Evolutionary conservation across 1,140 invertebrate species (phyloP), one percentile per base, ranked within the genome.

Genomic region (Eumeta japonica): DNA sequence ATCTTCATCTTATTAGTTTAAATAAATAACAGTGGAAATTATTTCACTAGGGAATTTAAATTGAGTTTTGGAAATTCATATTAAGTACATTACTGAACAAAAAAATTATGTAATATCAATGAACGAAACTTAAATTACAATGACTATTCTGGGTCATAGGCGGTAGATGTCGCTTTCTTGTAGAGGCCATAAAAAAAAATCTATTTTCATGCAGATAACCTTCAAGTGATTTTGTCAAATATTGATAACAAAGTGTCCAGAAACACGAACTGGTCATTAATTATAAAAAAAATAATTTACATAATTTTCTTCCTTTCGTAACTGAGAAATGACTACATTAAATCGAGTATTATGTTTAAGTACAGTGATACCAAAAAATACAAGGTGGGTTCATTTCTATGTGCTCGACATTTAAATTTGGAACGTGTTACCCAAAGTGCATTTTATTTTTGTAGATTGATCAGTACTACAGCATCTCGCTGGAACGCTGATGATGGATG

Each of bases 401-500:
- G 16, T 28, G 45, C 41, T 46, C 39, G 18, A 28, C 38, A 35
- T 51, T 57, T 48, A 51, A 50, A 53, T 56, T 60, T 46, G 40
- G 50, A 57, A 48, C 28, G 37, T 48, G 44, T 46, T 34, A 28
- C 44, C 29, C 38, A n/a, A 44, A 29, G 32, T 36, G 10, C n/a
- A 45, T 45, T 35, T 48, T 48, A 49, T 57, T 57, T 58, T 67
- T 61, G 32, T 55, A 73, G 68, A 41, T 62, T 65, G 37, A 61
- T 73, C 39, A 50, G 53, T 13, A 67, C 74, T 39, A 76, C 80
- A 44, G 76, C 74, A 40, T 62, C 72, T 15, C 56, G 60, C 28
- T 49, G 75, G 16, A 72, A 64, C 37, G 74, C 81, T 39, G 78
- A 79, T 48, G 89, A 92, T 76, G 84, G 89, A 55, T 96, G 92